Percentiles rank a stretch among this genome's conserved stretches.
phyloP scores from a whole-genome alignment of 2,797 vertebrate species.

The Xenops minutus region DNA sequence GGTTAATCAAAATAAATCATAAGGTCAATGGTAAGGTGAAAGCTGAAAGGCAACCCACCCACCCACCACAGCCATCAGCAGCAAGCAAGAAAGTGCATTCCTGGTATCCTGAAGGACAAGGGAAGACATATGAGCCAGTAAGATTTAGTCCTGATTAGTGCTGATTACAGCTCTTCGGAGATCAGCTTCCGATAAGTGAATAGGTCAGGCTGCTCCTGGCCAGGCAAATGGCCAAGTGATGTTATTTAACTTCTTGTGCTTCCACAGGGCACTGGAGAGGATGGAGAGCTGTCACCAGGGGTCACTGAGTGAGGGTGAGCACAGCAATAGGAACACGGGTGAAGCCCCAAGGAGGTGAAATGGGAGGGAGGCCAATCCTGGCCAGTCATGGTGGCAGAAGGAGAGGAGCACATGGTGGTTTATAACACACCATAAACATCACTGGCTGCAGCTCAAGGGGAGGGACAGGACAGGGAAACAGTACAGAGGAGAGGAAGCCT shows the following conservation, averaged over 20 bases:
- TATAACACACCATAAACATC: not conserved
- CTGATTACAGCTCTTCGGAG: conserved; percentile 3
- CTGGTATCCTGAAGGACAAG: not conserved
- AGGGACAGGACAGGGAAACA: not conserved
- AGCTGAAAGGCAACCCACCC: conserved; percentile 38
- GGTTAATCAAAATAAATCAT: conserved; percentile 71
- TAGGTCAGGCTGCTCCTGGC: not conserved
- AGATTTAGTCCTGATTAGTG: not conserved
- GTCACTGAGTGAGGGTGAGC: not conserved
- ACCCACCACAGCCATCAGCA: not conserved
- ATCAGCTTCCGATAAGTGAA: not conserved
- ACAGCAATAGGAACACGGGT: not conserved
- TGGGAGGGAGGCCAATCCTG: not conserved
- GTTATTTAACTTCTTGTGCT: not conserved
- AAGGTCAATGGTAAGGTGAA: conserved; percentile 52
- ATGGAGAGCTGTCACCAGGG: not conserved
- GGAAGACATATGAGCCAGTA: not conserved
- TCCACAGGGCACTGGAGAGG: not conserved
- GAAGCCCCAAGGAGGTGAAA: not conserved
- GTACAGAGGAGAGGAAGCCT: not conserved
- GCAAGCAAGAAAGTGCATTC: not conserved
- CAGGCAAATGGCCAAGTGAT: not conserved
- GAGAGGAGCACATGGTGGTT: not conserved
- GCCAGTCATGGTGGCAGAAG: not conserved
- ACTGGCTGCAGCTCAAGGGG: not conserved